Percentiles rank a stretch among this genome's conserved stretches.
Evolutionary conservation across 1,140 invertebrate species (phyloP).

Genomic region (Eupeodes corollae): DNA sequence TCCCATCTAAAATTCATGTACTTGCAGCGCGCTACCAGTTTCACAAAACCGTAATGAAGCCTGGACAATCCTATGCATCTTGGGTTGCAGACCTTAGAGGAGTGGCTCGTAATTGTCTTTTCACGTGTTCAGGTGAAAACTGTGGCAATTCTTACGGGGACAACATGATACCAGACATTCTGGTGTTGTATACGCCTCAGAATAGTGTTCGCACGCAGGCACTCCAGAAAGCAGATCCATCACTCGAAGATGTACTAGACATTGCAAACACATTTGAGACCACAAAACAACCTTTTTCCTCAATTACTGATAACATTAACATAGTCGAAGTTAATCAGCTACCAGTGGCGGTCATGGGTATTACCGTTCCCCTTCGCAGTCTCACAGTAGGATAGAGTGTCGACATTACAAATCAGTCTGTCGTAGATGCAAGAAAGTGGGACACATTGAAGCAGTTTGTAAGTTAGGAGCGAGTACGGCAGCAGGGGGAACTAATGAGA

Average conservation of each 20-base stretch:
- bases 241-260: background rate
- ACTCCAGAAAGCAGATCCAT: background rate
- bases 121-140: background rate
- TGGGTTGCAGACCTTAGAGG: conserved; percentile 1
- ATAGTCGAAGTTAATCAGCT: no score
- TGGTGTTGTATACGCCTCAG: conserved; percentile 4
- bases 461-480: no score
- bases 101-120: background rate
- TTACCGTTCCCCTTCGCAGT: background rate
- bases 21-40: background rate
- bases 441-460: no score
- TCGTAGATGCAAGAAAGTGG: no score
- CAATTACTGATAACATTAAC: background rate
- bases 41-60: conserved; percentile 1
- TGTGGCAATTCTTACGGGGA: no score
- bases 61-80: no score
- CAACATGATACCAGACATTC: background rate
- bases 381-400: no score
- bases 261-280: conserved; percentile 3
- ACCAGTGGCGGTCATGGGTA: background rate
- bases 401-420: no score
- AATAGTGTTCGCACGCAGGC: conserved; percentile 2
- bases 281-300: conserved; percentile 1
- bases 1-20: background rate
- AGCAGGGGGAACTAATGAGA: no score